These are phyloP conservation scores for Perca flavescens DNA, from an alignment of 2,113 vertebrate genomes.

Conservation along the genomic window DNA sequence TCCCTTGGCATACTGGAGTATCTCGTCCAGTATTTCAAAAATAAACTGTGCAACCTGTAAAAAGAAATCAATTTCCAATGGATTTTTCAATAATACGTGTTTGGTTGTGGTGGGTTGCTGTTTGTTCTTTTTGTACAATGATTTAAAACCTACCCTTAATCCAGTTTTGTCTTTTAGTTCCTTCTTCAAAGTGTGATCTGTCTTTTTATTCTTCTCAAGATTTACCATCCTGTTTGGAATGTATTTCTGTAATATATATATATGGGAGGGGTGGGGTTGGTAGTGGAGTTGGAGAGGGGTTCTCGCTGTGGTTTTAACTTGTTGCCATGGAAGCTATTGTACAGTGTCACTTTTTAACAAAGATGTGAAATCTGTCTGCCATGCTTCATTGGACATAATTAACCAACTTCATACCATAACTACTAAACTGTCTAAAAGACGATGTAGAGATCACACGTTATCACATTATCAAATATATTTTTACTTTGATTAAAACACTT, in stretches of 20 bases:
- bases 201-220: constrained; percentile 75
- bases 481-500: constrained; percentile 70
- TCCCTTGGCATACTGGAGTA: constrained; percentile 69
- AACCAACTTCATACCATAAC: constrained; percentile 63
- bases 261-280: constrained; percentile 36
- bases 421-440: constrained; percentile 53
- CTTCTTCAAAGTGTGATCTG: constrained; percentile 65
- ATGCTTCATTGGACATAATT: constrained; percentile 73
- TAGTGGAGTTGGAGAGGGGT: constrained; percentile 41
- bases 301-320: constrained; percentile 76
- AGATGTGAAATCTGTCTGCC: constrained; percentile 67
- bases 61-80: constrained; percentile 86
- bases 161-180: constrained; percentile 78
- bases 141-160: constrained; percentile 89
- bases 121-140: constrained; percentile 89
- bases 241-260: constrained; percentile 75
- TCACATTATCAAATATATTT: constrained; percentile 68
- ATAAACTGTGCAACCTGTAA: constrained; percentile 93
- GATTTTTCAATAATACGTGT: constrained; percentile 88
- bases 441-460: constrained; percentile 55
- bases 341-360: constrained; percentile 86
- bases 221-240: constrained; percentile 76
- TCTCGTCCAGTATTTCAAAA: constrained; percentile 78
- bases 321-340: constrained; percentile 81
- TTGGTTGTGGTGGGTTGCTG: constrained; percentile 89